Percentiles rank a stretch among this genome's conserved stretches.
Conservation (phyloP, 2,888 invertebrate genomes). For the Ferdinandea cuprea region DNA sequence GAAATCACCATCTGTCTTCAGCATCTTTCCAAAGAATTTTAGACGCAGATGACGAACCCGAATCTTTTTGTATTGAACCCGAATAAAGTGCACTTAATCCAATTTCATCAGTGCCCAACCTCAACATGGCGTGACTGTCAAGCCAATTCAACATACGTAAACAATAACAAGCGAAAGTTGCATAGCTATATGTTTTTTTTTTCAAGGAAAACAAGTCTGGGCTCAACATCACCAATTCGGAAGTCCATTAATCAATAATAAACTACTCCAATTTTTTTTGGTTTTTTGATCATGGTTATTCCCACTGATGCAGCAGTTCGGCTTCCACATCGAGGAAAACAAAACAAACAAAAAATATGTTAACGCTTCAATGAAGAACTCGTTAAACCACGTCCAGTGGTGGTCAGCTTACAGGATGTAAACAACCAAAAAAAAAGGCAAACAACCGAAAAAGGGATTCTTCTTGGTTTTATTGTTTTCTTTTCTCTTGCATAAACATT, state of each 20-base stretch:
- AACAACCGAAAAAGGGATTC: constrained; percentile 25
- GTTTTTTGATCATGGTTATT: constrained; percentile 15
- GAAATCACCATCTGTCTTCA: no score
- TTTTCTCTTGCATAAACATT: constrained; percentile 18
- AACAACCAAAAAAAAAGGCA: constrained; percentile 40
- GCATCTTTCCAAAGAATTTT: no score
- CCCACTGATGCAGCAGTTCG: neutral
- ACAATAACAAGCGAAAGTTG: constrained; percentile 7
- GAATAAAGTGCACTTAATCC: no score
- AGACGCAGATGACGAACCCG: no score
- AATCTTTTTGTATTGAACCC: no score
- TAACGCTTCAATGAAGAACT: constrained; percentile 42
- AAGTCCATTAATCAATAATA: constrained; percentile 36
- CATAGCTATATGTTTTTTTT: neutral
- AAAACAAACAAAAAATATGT: neutral
- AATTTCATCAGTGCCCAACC: neutral
- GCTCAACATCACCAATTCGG: constrained; percentile 4
- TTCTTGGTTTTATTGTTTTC: neutral
- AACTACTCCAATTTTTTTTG: constrained; percentile 3
- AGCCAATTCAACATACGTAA: neutral
- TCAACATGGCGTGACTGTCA: constrained; percentile 12
- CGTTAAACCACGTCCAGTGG: constrained; percentile 24
- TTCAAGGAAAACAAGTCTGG: neutral
- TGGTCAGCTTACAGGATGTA: constrained; percentile 51
- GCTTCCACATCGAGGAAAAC: no score